Evolutionary conservation across 2,888 invertebrate genomes (phyloP).

Genomic region (Acrobasis consociella): DNA sequence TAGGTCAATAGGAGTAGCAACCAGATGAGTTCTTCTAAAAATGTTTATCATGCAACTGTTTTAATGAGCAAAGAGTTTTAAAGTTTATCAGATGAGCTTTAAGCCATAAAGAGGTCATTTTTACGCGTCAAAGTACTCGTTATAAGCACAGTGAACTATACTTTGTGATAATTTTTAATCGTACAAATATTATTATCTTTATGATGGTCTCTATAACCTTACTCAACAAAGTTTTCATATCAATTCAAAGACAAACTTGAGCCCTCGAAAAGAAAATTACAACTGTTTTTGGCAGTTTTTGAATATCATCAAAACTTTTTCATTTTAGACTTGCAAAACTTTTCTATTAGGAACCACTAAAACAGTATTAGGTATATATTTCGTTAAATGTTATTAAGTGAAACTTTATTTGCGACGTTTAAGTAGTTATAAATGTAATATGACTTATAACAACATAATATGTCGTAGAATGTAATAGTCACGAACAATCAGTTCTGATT

Average conservation of each 20-base stretch:
- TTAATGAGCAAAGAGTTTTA: conserved; percentile 70
- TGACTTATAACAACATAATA: no score
- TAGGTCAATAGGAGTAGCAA: no score
- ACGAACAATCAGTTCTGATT: no score
- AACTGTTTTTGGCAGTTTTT: background rate
- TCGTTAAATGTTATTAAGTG: no score
- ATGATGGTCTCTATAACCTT: background rate
- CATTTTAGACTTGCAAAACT: background rate
- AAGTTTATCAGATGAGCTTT: conserved; percentile 63
- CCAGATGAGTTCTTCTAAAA: no score
- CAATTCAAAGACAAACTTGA: no score
- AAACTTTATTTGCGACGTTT: no score
- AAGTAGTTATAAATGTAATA: no score
- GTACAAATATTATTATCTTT: background rate
- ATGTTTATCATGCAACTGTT: conserved; percentile 37
- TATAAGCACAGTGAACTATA: conserved; percentile 51
- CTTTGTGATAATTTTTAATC: conserved; percentile 34
- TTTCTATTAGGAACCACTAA: no score
- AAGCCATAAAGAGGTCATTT: conserved; percentile 73
- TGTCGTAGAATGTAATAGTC: no score
- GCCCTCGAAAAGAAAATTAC: background rate
- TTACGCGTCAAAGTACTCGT: conserved; percentile 60
- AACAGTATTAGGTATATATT: no score
- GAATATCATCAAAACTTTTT: background rate
- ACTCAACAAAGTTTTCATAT: background rate